Percentiles rank a stretch among this genome's conserved stretches.
phyloP scores from a whole-genome alignment of 1,140 invertebrate species.

The Wiebesia pumilae region DNA sequence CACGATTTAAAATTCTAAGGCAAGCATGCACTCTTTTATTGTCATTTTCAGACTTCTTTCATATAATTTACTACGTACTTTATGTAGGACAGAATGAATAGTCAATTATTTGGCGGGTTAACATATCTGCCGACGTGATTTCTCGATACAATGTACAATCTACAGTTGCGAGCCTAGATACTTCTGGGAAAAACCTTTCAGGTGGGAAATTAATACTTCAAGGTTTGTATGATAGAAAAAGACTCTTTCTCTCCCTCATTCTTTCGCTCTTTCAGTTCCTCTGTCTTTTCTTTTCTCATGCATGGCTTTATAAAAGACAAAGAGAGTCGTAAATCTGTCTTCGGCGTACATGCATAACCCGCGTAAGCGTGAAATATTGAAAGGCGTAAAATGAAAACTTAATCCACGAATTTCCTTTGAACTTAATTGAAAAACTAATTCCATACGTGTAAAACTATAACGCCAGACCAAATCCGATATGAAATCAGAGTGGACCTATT shows the following conservation, averaged over 20 bases:
- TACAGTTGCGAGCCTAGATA: not conserved
- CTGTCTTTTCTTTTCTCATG: not conserved
- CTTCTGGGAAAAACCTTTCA: slow-evolving; percentile 5
- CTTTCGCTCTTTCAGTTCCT: not conserved
- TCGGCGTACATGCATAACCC: not conserved
- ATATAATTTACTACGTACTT: not conserved
- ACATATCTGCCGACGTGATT: not conserved
- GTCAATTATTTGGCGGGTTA: slow-evolving; percentile 9
- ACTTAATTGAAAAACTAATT: slow-evolving; percentile 24
- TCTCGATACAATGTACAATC: slow-evolving; percentile 20
- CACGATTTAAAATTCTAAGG: slow-evolving; percentile 40
- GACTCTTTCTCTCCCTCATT: not conserved
- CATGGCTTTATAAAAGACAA: slow-evolving; percentile 11
- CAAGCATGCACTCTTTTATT: not conserved
- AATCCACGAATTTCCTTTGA: slow-evolving; percentile 21
- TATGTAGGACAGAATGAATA: slow-evolving; percentile 35
- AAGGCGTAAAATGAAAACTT: slow-evolving; percentile 20
- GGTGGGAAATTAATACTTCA: slow-evolving; percentile 39
- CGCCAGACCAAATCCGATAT: not conserved
- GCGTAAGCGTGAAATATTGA: not conserved
- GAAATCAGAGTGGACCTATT: slow-evolving; percentile 3
- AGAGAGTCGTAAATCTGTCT: slow-evolving; percentile 34
- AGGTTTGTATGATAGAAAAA: not conserved
- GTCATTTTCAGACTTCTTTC: slow-evolving; percentile 4
- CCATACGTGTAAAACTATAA: not conserved